phyloP scores from a whole-genome alignment of 2,797 vertebrate species.

The Sebastes alutus region DNA sequence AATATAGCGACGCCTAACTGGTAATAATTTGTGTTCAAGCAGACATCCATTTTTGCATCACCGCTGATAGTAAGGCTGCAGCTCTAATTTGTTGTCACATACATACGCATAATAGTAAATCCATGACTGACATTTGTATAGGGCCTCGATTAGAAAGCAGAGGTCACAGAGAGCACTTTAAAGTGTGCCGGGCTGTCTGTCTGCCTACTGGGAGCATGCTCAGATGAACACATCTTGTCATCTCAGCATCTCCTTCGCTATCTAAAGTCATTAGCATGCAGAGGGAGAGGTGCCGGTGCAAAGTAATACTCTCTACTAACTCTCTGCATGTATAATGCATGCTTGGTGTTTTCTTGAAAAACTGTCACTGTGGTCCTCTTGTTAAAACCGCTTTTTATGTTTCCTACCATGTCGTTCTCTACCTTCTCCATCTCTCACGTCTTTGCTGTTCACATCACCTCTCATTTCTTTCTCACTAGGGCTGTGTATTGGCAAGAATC shows the following conservation, averaged over 20 bases:
- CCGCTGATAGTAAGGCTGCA: not conserved
- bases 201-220: slow-evolving; percentile 59
- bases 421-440: not conserved
- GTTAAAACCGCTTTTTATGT: slow-evolving; percentile 7
- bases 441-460: not conserved
- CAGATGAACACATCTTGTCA: slow-evolving; percentile 42
- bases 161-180: slow-evolving; percentile 48
- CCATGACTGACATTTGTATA: not conserved
- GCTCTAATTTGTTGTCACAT: not conserved
- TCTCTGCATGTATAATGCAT: slow-evolving; percentile 40
- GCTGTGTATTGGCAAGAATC: too few species aligned
- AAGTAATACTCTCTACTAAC: slow-evolving; percentile 18
- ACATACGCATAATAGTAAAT: not conserved
- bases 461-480: not conserved
- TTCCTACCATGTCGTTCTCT: not conserved
- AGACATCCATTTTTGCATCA: not conserved
- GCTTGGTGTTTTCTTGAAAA: slow-evolving; percentile 9
- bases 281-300: slow-evolving; percentile 18
- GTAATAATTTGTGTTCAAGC: slow-evolving; percentile 2
- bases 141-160: slow-evolving; percentile 16
- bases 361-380: slow-evolving; percentile 11
- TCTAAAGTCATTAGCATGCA: slow-evolving; percentile 46
- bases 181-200: slow-evolving; percentile 61
- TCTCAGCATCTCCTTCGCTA: slow-evolving; percentile 45
- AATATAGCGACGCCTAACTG: not conserved